These are phyloP conservation scores for Lasius platythorax DNA, from an alignment of 2,888 invertebrate genomes.

Conservation along the genomic window DNA sequence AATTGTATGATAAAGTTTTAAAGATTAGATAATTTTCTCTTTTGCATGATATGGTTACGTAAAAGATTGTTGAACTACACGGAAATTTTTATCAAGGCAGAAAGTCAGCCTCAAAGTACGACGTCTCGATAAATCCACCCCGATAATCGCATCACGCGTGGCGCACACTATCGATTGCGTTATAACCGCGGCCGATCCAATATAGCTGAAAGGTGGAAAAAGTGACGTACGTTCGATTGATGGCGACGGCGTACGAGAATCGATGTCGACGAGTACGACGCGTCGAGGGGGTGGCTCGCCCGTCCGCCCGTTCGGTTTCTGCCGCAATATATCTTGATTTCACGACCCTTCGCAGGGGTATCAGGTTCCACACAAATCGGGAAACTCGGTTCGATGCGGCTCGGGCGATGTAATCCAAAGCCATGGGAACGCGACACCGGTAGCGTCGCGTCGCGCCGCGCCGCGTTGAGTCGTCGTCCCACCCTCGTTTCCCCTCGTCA, in stretches of 20 bases:
- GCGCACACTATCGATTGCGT: slow-evolving; percentile 31
- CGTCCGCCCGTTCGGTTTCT: slow-evolving; percentile 46
- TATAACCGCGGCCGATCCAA: slow-evolving; percentile 30
- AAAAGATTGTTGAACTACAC: neutral
- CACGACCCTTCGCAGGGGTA: slow-evolving; percentile 85
- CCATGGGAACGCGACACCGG: slow-evolving; percentile 76
- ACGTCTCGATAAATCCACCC: neutral
- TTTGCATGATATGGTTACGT: neutral
- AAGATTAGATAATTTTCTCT: neutral
- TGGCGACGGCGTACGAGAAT: slow-evolving; percentile 42
- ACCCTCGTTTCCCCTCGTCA: slow-evolving; percentile 34
- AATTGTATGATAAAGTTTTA: neutral
- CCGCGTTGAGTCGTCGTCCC: neutral
- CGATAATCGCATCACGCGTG: slow-evolving; percentile 20
- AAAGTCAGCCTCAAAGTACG: neutral
- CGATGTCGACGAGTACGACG: slow-evolving; percentile 40
- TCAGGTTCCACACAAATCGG: slow-evolving; percentile 85
- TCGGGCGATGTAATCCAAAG: slow-evolving; percentile 72
- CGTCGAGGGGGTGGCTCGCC: slow-evolving; percentile 35
- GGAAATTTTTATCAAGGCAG: slow-evolving; percentile 16
- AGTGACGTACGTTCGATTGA: slow-evolving; percentile 49
- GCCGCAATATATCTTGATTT: slow-evolving; percentile 85
- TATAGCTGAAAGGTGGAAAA: slow-evolving; percentile 48
- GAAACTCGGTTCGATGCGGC: slow-evolving; percentile 78
- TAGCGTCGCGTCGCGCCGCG: neutral